Evolutionary conservation across 2,113 vertebrate species (phyloP), one percentile per base, ranked within the genome.

Genomic region (Sceloporus undulatus): DNA sequence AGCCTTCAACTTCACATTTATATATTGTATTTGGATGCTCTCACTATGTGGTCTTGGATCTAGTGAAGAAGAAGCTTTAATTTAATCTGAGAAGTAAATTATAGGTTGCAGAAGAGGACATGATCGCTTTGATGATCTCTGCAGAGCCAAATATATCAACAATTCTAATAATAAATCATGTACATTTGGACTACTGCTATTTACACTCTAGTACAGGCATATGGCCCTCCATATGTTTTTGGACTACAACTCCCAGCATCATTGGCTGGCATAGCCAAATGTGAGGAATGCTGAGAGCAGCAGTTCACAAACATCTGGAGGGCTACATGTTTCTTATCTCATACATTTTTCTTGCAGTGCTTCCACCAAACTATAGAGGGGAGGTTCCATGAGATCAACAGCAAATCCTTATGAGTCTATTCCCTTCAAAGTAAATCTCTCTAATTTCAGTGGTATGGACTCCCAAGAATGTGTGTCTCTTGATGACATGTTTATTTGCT

Each of bases 391-490:
- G 56, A 9, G 71, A 66, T 27, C 40, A 74, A 52, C 56, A 68
- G 42, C 23, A 48, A 38, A 21, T 68, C 56, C 27, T 9, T n/a
- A 34, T 77, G 84, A 23, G 38, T 62, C 11, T 38, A 76, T 62
- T 75, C 73, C 16, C 48, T 87, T 40, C 3, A 40, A 74, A 81
- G 73, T 59, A 75, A 38, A 5, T 34, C 40, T 52, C 68, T 38
- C 80, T 83, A 42, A 68, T 83, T 84, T 88, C 73, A 34, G 74
- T 88, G 80, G 42, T 14, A 52, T 62, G 38, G 23, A 77, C 38
- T 88, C 34, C 73, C 38, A 77, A 88, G 77, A 85, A 87, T 82
- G 21, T 84, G 19, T 79, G 54, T 16, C 79, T 82, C 77, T 16
- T 74, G 0, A 73, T 71, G 54, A n/a, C 18, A 73, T 87, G 71